phyloP scores from a whole-genome alignment of 2,888 invertebrate species.

The Therioaphis trifolii region DNA sequence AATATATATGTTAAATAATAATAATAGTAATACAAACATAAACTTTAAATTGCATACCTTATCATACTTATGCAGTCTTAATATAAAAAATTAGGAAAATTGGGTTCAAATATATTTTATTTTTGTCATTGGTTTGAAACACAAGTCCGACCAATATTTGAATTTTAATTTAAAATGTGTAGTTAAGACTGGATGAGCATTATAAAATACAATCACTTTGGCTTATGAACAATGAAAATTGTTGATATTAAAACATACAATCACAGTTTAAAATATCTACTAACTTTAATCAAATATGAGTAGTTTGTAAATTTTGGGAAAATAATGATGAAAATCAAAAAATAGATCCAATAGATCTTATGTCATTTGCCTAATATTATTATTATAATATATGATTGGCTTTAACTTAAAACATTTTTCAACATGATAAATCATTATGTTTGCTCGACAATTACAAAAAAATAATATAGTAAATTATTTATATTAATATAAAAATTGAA shows the following conservation, averaged over 20 bases:
- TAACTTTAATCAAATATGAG: slow-evolving; percentile 6
- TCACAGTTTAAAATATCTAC: slow-evolving; percentile 35
- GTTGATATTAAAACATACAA: slow-evolving; percentile 21
- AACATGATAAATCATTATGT: background rate
- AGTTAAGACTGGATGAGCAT: slow-evolving; percentile 31
- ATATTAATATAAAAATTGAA: background rate
- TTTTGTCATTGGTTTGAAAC: background rate
- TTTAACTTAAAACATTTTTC: slow-evolving; percentile 3
- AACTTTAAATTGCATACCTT: slow-evolving; percentile 38
- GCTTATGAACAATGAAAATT: background rate
- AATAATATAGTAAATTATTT: slow-evolving; percentile 14
- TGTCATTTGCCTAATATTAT: background rate
- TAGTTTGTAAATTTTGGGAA: too few species aligned
- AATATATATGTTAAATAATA: slow-evolving; percentile 3
- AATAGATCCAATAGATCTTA: slow-evolving; percentile 32
- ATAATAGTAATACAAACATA: slow-evolving; percentile 32
- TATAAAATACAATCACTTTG: slow-evolving; percentile 36
- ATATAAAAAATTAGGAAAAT: slow-evolving; percentile 46
- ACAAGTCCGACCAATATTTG: background rate
- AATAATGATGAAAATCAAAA: background rate
- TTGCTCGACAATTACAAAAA: background rate
- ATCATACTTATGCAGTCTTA: slow-evolving; percentile 49
- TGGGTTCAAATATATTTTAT: slow-evolving; percentile 9
- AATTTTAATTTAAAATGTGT: background rate
- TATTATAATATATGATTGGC: background rate